Evolutionary conservation across 2,888 invertebrate genomes (phyloP), one percentile per base, ranked within the genome.

Genomic region (Heliconius hortense): DNA sequence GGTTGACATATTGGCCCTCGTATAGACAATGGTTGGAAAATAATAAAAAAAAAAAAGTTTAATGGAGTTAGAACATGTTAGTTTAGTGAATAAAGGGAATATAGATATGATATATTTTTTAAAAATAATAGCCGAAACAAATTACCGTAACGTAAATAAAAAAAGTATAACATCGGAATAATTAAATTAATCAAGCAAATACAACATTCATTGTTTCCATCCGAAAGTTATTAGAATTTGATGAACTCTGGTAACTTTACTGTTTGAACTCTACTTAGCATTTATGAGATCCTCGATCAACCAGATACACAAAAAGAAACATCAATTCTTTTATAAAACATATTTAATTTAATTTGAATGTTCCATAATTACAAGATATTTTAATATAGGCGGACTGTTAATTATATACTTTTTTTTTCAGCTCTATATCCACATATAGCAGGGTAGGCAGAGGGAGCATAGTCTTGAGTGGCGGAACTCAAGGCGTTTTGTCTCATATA

Each of bases 251-350:
- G 68, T 68, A 77, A 76, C 67, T 77, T 72, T 48, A 59, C 67
- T 73, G 73, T 73, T 77, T 73, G 72, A 71, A 77, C 62, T 75
- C 48, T 66, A 76, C 70, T 77, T 76, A 77, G 76, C 60, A 77
- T 77, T 75, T 77, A 73, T 77, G 70, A 77, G 75, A 63, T 63
- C 53, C 69, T 62, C 62, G 48, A 53, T 71, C 73, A 71, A 76
- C 67, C 56, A 67, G 31, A 62, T 35, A 69, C 24, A 74, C 56
- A 70, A 75, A 76, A 66, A 64, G 39, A 56, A 63, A 68, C 39
- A 64, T 15, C 43, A 31, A 63, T 59, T 24, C 48, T 73, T 67
- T 66, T 56, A 62, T 69, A 68, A 67, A 39, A 28, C 15, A 69
- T 53, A 35, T 69, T 35, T 53, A n/a, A n/a, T 69, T 18, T 24